Evolutionary conservation across 1,140 invertebrate genomes (phyloP).

Genomic region (Drosophila repletoides): DNA sequence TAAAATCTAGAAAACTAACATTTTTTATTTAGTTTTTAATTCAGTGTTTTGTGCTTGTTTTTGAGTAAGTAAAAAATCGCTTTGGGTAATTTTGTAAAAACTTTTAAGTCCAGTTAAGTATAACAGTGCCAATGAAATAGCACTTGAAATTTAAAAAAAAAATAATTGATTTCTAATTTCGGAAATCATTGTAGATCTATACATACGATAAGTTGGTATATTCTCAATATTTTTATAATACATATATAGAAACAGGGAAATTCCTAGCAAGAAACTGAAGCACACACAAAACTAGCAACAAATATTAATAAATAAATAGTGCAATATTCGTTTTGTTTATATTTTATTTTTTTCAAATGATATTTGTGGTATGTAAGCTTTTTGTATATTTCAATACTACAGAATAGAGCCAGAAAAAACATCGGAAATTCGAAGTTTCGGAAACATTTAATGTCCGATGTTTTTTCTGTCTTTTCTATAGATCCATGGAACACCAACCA

Average conservation of each 20-base stretch:
- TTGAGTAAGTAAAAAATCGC: not conserved
- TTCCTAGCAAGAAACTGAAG: constrained; percentile 14
- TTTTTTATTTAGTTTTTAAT: too few relatives aligned
- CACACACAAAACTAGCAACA: constrained; percentile 28
- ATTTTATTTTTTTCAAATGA: not conserved
- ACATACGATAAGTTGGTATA: constrained; percentile 14
- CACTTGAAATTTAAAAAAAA: constrained; percentile 9
- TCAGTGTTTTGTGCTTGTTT: too few relatives aligned
- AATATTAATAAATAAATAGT: constrained; percentile 27
- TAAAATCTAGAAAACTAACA: too few relatives aligned
- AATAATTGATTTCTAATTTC: not conserved
- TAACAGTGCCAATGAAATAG: constrained; percentile 25
- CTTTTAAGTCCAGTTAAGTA: not conserved
- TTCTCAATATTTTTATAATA: constrained; percentile 44
- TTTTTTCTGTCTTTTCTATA: too few relatives aligned
- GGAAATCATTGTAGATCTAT: constrained; percentile 3
- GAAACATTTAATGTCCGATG: too few relatives aligned
- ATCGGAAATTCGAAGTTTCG: too few relatives aligned
- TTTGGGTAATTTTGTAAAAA: not conserved
- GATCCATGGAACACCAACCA: constrained; percentile 54
- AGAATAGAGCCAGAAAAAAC: too few relatives aligned
- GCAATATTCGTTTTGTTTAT: constrained; percentile 31
- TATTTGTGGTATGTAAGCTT: constrained; percentile 25
- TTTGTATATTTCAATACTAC: constrained; percentile 30
- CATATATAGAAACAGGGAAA: constrained; percentile 3